phyloP scores from a whole-genome alignment of 2,113 vertebrate species.

The Bothrops jararaca region DNA sequence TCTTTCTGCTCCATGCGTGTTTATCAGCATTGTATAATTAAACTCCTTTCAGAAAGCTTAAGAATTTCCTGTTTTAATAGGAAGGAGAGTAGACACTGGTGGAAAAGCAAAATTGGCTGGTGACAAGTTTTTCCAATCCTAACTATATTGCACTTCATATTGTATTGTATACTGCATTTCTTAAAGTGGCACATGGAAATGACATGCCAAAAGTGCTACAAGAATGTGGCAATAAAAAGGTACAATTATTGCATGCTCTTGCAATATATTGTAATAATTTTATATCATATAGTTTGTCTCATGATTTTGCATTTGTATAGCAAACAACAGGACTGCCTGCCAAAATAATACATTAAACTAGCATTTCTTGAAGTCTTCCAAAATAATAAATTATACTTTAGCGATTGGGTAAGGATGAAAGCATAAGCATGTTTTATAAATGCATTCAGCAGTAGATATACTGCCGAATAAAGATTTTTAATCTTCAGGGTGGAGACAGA shows the following conservation, averaged over 20 bases:
- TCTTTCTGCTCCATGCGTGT: neutral
- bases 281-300: conserved; percentile 52
- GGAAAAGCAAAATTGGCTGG: conserved; percentile 70
- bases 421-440: neutral
- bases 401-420: neutral
- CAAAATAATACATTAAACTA: conserved; percentile 34
- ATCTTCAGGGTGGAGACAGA: neutral
- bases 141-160: conserved; percentile 55
- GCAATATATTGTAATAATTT: conserved; percentile 30
- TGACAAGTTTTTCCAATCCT: conserved; percentile 57
- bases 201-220: conserved; percentile 53
- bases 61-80: conserved; percentile 70
- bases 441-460: neutral
- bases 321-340: conserved; percentile 48
- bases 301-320: conserved; percentile 48
- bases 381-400: conserved; percentile 40
- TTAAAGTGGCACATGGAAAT: conserved; percentile 57
- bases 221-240: conserved; percentile 44
- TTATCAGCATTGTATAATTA: conserved; percentile 63
- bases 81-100: conserved; percentile 54
- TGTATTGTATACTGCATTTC: conserved; percentile 25
- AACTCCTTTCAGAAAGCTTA: conserved; percentile 68
- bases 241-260: conserved; percentile 54
- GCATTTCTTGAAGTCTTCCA: conserved; percentile 14
- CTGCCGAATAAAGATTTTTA: neutral